Conservation (phyloP, 2,888 invertebrate genomes). For the Amphimallon solstitiale region DNA sequence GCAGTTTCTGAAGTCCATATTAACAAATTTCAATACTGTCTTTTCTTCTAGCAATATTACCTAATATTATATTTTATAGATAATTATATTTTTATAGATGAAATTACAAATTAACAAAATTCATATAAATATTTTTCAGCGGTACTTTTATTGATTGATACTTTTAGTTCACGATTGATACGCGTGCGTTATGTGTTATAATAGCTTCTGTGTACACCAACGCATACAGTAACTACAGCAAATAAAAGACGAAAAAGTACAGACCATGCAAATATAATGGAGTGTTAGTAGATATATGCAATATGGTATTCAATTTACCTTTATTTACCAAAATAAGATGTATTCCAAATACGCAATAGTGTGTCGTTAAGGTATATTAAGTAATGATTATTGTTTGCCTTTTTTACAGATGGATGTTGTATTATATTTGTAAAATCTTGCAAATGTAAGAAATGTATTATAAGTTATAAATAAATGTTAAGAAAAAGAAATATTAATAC, state of each 20-base stretch:
- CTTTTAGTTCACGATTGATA: too few relatives aligned
- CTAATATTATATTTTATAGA: too few relatives aligned
- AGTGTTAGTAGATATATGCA: neutral
- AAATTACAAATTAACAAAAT: too few relatives aligned
- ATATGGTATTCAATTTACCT: neutral
- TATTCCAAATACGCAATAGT: slow-evolving; percentile 10
- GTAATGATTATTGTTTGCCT: slow-evolving; percentile 3
- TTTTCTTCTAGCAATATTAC: too few relatives aligned
- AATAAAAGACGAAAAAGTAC: neutral
- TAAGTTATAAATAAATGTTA: slow-evolving; percentile 56
- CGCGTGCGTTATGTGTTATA: too few relatives aligned
- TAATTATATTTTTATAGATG: too few relatives aligned
- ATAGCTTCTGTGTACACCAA: too few relatives aligned
- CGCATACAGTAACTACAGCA: too few relatives aligned
- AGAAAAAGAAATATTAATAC: slow-evolving; percentile 44
- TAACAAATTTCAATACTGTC: too few relatives aligned
- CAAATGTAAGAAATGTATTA: slow-evolving; percentile 47
- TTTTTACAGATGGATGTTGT: slow-evolving; percentile 30
- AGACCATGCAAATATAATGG: neutral
- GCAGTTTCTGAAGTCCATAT: neutral
- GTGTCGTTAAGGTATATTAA: neutral
- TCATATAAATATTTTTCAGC: too few relatives aligned
- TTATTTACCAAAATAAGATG: slow-evolving; percentile 1
- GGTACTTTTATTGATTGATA: too few relatives aligned
- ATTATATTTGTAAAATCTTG: slow-evolving; percentile 36